phyloP scores from a whole-genome alignment of 2,113 vertebrate genomes.

The Rhabdomys dilectus region DNA sequence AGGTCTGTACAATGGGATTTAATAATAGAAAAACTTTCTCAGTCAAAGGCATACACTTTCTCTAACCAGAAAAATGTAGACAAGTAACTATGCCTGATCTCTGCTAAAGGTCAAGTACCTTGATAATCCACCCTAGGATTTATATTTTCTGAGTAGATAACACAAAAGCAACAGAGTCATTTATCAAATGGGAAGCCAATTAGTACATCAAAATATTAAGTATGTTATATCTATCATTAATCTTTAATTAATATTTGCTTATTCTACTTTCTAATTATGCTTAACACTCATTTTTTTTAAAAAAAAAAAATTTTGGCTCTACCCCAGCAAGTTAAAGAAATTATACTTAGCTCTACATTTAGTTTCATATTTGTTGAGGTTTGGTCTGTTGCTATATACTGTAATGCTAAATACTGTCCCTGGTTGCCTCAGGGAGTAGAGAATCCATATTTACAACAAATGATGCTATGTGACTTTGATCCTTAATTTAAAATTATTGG shows the following conservation, averaged over 20 bases:
- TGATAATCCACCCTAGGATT: neutral
- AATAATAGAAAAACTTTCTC: neutral
- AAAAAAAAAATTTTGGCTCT: constrained; percentile 31
- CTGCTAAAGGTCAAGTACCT: neutral
- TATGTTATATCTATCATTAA: constrained; percentile 2
- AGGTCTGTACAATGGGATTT: neutral
- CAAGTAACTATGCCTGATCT: neutral
- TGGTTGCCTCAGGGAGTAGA: too few relatives aligned
- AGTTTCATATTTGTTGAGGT: neutral
- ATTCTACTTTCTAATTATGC: neutral
- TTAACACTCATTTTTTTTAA: neutral
- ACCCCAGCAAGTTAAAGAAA: constrained; percentile 19
- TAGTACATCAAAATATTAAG: constrained; percentile 18
- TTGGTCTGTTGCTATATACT: too few relatives aligned
- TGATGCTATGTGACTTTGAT: too few relatives aligned
- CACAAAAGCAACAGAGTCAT: constrained; percentile 13
- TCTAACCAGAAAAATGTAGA: constrained; percentile 13
- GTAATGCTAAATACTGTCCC: too few relatives aligned
- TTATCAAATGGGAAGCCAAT: neutral
- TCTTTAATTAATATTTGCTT: neutral
- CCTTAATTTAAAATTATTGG: too few relatives aligned
- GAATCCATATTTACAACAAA: too few relatives aligned
- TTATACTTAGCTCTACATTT: neutral
- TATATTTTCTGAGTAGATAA: constrained; percentile 6
- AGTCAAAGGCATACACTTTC: neutral